Base-by-base conservation (phyloP, 2,113 vertebrate species). In the Dipodomys ordii region DNA sequence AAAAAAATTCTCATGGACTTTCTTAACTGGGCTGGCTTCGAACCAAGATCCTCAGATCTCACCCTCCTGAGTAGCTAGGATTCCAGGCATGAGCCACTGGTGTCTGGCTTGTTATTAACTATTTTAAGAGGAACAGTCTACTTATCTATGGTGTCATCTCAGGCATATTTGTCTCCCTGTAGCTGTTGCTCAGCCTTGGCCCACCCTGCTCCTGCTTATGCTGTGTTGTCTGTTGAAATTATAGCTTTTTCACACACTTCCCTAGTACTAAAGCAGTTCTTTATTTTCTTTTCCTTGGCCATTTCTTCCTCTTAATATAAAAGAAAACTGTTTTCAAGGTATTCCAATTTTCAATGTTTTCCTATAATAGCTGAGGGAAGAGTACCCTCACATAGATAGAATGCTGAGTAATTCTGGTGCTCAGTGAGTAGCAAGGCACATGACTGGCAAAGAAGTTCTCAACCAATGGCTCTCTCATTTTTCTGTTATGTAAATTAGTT, bases 401-500 rank as follows among this genome's bases (percentile, higher is more conserved):
- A 13, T 82, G 89, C 73, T 89, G 83, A 95, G 89, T 95, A 89
- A 92, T 9, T 1, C 28, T 35, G 19, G 27, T 7, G 7, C 82
- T 96, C 20, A 18, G 1, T 10, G 28, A 91, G 82, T 88, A 87
- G 44, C 10, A 57, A 16, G 76, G 27, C 32, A 44, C 67, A 49
- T 78, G 86, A 86, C 77, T 77, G 77, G 79, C 68, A 89, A 6
- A 8, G 65, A 87, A 46, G 81, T 81, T 76, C 92, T 95, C 72
- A 93, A 76, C 22, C 94, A 91, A 89, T 81, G 53, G 19, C 35
- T 20, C 11, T 4, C 69, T 71, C 18, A 89, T 78, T 95, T 81
- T 83, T 19, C 32, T 71, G 30, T 94, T 95, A 96, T 25, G 5
- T 84, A 94, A 96, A 35, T 74, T 93, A 84, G 53, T 95, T 91